These are phyloP conservation scores for Zelleria hepariella DNA, from an alignment of 2,888 invertebrate species.

Conservation along the genomic window DNA sequence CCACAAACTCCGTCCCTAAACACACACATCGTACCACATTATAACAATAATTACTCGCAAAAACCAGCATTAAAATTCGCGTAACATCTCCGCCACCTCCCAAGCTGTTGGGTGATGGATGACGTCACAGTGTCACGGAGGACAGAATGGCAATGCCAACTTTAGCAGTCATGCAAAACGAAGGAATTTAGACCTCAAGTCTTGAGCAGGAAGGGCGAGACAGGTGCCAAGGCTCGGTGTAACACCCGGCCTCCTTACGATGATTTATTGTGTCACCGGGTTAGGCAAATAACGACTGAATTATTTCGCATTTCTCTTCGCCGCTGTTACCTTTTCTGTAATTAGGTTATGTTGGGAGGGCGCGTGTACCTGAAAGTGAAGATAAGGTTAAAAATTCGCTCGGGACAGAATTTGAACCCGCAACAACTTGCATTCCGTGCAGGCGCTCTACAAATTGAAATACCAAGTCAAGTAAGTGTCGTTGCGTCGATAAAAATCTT, in stretches of 20 bases:
- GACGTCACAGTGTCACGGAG: slow-evolving; percentile 1
- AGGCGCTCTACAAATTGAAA: no score
- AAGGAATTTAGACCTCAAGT: not conserved
- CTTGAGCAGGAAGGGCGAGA: not conserved
- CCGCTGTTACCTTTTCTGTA: not conserved
- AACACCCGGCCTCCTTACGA: not conserved
- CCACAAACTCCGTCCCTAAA: not conserved
- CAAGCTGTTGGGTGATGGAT: slow-evolving; percentile 3
- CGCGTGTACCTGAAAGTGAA: not conserved
- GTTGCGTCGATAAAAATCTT: no score
- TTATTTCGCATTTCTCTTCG: slow-evolving; percentile 1
- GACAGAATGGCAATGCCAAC: not conserved
- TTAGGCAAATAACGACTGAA: slow-evolving; percentile 5
- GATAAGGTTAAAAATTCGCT: not conserved
- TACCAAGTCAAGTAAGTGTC: no score
- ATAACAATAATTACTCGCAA: not conserved
- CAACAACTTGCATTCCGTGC: no score
- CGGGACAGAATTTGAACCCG: no score
- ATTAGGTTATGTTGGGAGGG: not conserved
- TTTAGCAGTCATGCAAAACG: not conserved
- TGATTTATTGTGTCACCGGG: slow-evolving; percentile 4
- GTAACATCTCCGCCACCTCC: not conserved
- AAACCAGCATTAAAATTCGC: not conserved
- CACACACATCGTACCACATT: no score
- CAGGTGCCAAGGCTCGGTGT: not conserved